phyloP scores from a whole-genome alignment of 2,888 invertebrate genomes.

The Metalampra italica region DNA sequence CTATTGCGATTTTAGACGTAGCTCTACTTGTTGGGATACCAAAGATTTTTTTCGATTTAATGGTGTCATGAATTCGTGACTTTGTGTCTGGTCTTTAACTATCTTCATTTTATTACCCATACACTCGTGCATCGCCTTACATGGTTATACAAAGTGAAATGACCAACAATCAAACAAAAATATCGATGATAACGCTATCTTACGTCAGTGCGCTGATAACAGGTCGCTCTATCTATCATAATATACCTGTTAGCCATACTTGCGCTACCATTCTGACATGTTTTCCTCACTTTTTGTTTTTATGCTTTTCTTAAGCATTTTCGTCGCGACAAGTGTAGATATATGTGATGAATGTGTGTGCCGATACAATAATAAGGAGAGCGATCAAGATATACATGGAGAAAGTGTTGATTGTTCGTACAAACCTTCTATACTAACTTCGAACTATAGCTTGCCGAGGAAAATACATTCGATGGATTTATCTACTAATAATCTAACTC shows the following conservation, averaged over 20 bases:
- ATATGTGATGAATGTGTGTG: conserved; percentile 55
- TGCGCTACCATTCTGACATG: neutral
- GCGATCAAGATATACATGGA: conserved; percentile 39
- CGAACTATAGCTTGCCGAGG: conserved; percentile 39
- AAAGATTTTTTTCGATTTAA: too few relatives aligned
- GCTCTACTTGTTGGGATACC: too few relatives aligned
- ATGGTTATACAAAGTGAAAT: conserved; percentile 43
- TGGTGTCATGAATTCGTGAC: too few relatives aligned
- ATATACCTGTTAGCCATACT: neutral
- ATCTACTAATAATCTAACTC: conserved; percentile 49
- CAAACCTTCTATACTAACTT: conserved; percentile 20
- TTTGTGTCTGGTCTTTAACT: neutral
- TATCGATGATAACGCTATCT: conserved; percentile 46
- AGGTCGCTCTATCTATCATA: conserved; percentile 17
- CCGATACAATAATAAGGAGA: conserved; percentile 26
- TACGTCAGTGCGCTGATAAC: conserved; percentile 26
- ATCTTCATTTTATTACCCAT: neutral
- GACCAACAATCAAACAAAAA: conserved; percentile 45
- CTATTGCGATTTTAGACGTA: too few relatives aligned
- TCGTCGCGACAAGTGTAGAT: conserved; percentile 30
- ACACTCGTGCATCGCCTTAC: neutral
- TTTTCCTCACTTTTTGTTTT: conserved; percentile 2
- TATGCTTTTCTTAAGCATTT: conserved; percentile 12
- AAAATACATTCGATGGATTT: conserved; percentile 48
- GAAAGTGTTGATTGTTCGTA: conserved; percentile 48